phyloP scores from a whole-genome alignment of 2,888 invertebrate genomes.

The Melangyna quadrimaculata region DNA sequence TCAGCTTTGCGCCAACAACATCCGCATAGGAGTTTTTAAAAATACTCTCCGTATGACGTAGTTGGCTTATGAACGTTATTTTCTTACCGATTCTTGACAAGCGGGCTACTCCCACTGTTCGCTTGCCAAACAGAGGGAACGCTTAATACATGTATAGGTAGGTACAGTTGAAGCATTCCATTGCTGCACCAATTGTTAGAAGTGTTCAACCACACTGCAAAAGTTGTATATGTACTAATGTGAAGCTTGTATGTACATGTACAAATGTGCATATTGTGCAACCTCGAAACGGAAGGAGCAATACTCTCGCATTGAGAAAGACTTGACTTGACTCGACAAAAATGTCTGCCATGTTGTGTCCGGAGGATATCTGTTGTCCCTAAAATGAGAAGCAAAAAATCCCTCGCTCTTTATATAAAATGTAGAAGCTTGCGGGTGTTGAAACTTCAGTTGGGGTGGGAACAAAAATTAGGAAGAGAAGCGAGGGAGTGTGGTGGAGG shows the following conservation, averaged over 20 bases:
- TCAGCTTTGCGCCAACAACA: conserved; percentile 56
- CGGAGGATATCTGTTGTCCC: conserved; percentile 60
- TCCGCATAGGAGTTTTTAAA: conserved; percentile 35
- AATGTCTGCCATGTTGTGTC: conserved; percentile 61
- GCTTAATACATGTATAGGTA: too few species aligned
- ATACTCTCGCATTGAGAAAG: conserved; percentile 27
- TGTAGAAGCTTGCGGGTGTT: conserved; percentile 28
- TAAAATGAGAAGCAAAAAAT: conserved; percentile 8
- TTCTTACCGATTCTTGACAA: conserved; percentile 66
- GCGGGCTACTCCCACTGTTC: conserved; percentile 51
- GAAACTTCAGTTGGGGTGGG: neutral
- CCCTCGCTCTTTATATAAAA: conserved; percentile 5
- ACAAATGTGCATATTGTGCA: neutral
- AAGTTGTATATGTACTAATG: neutral
- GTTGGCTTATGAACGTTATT: conserved; percentile 55
- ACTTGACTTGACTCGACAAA: conserved; percentile 65
- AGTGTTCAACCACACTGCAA: conserved; percentile 10
- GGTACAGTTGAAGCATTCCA: conserved; percentile 9
- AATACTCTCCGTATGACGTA: conserved; percentile 4
- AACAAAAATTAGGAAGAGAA: too few species aligned
- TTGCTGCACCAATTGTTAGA: conserved; percentile 52
- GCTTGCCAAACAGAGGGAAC: conserved; percentile 7
- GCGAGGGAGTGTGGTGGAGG: too few species aligned
- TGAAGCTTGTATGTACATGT: neutral
- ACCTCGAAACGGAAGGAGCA: conserved; percentile 34